Percentiles rank a stretch among this genome's conserved stretches.
These are phyloP conservation scores for Staurois parvus DNA, from an alignment of 2,797 vertebrate genomes.

Conservation along the genomic window DNA sequence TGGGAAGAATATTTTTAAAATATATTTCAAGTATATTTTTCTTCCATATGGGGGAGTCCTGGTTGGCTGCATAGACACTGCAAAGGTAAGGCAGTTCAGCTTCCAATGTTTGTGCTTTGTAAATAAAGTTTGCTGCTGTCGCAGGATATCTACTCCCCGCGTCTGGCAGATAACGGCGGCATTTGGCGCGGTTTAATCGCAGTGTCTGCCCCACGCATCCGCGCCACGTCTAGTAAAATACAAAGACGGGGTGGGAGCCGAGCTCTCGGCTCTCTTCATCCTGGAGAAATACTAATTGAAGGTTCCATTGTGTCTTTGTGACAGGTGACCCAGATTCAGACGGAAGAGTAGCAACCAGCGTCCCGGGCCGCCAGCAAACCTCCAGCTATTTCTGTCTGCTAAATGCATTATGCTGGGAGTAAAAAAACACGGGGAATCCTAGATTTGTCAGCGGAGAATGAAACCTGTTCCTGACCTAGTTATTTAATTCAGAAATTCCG, in stretches of 20 bases:
- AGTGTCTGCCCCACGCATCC: no score
- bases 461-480: constrained; percentile 23
- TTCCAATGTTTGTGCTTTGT: no score
- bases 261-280: constrained; percentile 1
- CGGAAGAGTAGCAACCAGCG: constrained; percentile 19
- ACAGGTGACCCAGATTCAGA: constrained; percentile 57
- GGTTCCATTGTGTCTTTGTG: constrained; percentile 44
- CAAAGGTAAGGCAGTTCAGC: no score
- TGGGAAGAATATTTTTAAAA: no score
- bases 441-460: background rate
- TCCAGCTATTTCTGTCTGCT: constrained; percentile 41
- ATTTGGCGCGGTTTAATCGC: no score
- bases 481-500: background rate
- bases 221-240: background rate
- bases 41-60: no score
- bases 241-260: background rate
- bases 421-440: constrained; percentile 26
- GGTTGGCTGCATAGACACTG: no score
- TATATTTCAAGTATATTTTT: no score
- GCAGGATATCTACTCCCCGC: no score
- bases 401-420: constrained; percentile 8
- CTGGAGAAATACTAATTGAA: constrained; percentile 47
- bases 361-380: constrained; percentile 41
- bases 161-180: no score
- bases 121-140: no score